Base-by-base conservation (phyloP, 2,113 vertebrate species). In the Capreolus pygargus region DNA sequence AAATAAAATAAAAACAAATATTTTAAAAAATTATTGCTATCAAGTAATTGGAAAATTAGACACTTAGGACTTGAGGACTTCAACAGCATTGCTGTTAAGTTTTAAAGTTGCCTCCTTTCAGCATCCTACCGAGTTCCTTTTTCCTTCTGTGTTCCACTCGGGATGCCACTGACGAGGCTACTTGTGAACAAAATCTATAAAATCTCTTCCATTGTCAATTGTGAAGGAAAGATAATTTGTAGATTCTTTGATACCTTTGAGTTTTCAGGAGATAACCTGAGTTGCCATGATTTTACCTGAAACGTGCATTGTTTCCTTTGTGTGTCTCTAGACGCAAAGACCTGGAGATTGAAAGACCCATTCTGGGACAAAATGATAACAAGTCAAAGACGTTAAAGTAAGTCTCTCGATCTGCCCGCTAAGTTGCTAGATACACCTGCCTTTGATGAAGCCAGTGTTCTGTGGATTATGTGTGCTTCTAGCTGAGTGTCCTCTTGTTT, bases 321-420 rank as follows among this genome's bases (percentile, higher is more conserved):
- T 98, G 95, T 97, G 94, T 78, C 98, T 98, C 55, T 97, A 99
- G 99, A 97, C 99, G 99, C 54, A 99, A 98, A 98, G 99, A 99
- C 97, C 98, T 99, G 98, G 99, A 99, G 95, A 99, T 99, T 67
- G 99, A 99, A 98, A 99, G 99, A 98, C 99, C 99, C 52, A 67
- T 99, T 43, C 97, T 99, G 25, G 99, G 99, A 81, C 96, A 99
- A 96, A 99, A 99, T 82, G 99, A 99, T 98, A 99, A 99, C 88
- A 98, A 97, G 30, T 98, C 99, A 97, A 99, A 99, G 99, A 99
- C 99, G 30, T 98, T 99, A 96, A 99, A 98, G 99, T 99, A 99
- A 99, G 99, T 99, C 47, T 47, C 33, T 85, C 21, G 1, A 10
- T 52, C 96, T 94, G 74, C n/a, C 17, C 33, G 23, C 47, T 55